These are phyloP conservation scores for Psix sp. DNA, from an alignment of 1,140 invertebrate species.

Conservation along the genomic window DNA sequence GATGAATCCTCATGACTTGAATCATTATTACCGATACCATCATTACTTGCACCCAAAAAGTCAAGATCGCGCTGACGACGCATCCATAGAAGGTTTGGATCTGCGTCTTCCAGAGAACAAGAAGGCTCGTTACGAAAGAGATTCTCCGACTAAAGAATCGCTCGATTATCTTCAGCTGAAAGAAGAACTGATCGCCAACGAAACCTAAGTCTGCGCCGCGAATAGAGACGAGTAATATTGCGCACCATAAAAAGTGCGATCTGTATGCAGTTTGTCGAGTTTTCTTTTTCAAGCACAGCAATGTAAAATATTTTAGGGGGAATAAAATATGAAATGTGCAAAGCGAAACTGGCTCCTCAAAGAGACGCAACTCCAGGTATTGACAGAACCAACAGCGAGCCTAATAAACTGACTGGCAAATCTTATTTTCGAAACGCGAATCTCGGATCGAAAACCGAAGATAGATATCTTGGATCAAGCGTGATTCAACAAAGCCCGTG, in stretches of 20 bases:
- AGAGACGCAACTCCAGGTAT: no score
- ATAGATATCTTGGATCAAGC: conserved; percentile 31
- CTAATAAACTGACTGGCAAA: conserved; percentile 31
- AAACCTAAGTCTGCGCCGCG: not conserved
- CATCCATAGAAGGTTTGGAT: conserved; percentile 20
- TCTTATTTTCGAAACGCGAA: conserved; percentile 27
- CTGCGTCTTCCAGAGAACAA: conserved; percentile 34
- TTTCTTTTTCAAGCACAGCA: no score
- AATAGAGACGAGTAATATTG: not conserved
- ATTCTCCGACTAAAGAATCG: not conserved
- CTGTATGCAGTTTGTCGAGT: no score
- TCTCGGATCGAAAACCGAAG: conserved; percentile 30
- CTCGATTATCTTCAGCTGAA: conserved; percentile 15
- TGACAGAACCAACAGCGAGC: conserved; percentile 31
- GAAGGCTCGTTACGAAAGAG: conserved; percentile 6
- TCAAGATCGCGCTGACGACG: not conserved
- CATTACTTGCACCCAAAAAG: not conserved
- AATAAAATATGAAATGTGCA: no score
- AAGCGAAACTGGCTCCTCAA: no score
- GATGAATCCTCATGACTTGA: conserved; percentile 5
- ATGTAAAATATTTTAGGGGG: no score
- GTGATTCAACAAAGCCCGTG: conserved; percentile 41
- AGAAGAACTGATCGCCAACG: conserved; percentile 6
- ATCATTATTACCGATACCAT: not conserved
- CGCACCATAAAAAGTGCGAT: no score